phyloP scores from a whole-genome alignment of 2,888 invertebrate species.

The Bimastos eiseni region DNA sequence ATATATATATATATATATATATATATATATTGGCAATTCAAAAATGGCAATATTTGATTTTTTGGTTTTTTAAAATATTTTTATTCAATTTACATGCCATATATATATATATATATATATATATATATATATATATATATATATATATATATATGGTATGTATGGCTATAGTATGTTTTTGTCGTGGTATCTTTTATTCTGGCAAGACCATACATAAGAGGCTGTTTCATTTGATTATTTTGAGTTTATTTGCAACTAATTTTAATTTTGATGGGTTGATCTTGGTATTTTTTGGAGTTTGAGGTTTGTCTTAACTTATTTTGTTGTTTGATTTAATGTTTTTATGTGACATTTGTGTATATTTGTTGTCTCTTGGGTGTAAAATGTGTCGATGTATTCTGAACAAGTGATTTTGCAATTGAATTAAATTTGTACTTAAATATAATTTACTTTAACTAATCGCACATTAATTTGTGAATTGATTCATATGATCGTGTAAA shows the following conservation, averaged over 20 bases:
- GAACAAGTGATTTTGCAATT: background rate
- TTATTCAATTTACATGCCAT: too few relatives aligned
- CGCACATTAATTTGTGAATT: background rate
- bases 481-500: constrained; percentile 13
- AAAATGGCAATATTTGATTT: too few relatives aligned
- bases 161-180: background rate
- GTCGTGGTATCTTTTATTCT: background rate
- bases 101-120: too few relatives aligned
- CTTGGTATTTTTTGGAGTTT: background rate
- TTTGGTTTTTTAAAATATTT: too few relatives aligned
- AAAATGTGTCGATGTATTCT: background rate
- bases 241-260: background rate
- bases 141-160: too few relatives aligned
- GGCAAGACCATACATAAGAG: background rate
- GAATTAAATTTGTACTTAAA: background rate
- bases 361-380: background rate
- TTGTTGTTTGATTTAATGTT: background rate
- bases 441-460: background rate
- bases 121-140: too few relatives aligned
- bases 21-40: too few relatives aligned
- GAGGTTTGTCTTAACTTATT: background rate
- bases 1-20: too few relatives aligned
- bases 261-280: background rate
- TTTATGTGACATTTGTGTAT: background rate
- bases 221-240: background rate